Conservation (phyloP, 23 tunicate genomes). For the Botrylloides violaceus region DNA sequence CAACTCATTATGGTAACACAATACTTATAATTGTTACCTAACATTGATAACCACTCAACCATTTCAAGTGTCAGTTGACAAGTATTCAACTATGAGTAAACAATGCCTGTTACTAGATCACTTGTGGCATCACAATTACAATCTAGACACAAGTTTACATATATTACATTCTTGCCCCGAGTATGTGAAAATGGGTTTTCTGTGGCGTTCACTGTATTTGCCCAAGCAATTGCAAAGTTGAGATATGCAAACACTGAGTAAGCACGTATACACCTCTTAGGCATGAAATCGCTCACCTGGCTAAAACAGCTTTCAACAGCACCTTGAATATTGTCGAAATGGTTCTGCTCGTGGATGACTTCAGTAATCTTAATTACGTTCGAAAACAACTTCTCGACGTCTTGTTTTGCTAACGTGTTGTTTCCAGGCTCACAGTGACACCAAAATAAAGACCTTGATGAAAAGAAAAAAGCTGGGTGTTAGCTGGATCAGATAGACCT, state of each 20-base stretch:
- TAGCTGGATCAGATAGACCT: not conserved
- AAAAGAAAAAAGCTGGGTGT: not conserved
- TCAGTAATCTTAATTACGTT: constrained; percentile 52
- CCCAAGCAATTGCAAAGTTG: no score
- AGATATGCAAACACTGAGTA: no score
- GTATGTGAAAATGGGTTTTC: no score
- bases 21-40: not conserved
- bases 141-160: not conserved
- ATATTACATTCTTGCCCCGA: not conserved
- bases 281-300: constrained; percentile 23
- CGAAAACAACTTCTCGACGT: constrained; percentile 19
- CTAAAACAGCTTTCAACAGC: constrained; percentile 67
- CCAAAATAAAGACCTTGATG: constrained; percentile 16
- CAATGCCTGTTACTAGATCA: not conserved
- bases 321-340: constrained; percentile 36
- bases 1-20: not conserved
- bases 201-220: no score
- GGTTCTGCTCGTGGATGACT: constrained; percentile 33
- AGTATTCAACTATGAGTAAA: not conserved
- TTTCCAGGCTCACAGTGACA: constrained; percentile 23
- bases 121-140: not conserved
- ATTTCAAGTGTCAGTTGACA: not conserved
- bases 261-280: no score
- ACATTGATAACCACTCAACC: not conserved
- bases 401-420: constrained; percentile 7